Evolutionary conservation across 2,888 invertebrate species (phyloP).

Genomic region (Caenorhabditis afra): DNA sequence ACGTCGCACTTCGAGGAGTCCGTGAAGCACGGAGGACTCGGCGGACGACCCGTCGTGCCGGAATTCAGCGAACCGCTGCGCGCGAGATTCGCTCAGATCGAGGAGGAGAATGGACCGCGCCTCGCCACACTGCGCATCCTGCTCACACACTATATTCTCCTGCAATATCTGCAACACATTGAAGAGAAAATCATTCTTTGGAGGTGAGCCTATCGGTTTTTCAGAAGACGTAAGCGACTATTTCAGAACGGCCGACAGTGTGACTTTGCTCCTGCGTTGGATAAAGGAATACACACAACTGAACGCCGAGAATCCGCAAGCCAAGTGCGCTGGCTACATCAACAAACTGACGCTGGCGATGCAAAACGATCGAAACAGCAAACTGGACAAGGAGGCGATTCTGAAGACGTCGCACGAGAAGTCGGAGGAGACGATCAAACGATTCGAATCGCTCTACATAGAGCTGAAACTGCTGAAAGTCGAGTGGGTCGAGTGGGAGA

Average conservation of each 20-base stretch:
- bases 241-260: constrained; percentile 71
- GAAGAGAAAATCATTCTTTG: constrained; percentile 73
- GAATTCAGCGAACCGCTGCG: constrained; percentile 74
- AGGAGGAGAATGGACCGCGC: constrained; percentile 71
- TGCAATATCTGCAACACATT: constrained; percentile 73
- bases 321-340: constrained; percentile 64
- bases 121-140: constrained; percentile 71
- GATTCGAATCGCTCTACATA: constrained; percentile 56
- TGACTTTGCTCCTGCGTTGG: constrained; percentile 74
- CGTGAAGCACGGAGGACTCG: constrained; percentile 65
- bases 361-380: constrained; percentile 52
- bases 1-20: constrained; percentile 60
- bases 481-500: constrained; percentile 69
- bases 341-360: constrained; percentile 54
- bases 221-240: no score
- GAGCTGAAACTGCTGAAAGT: constrained; percentile 60
- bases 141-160: constrained; percentile 72
- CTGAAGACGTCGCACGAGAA: constrained; percentile 50
- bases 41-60: constrained; percentile 67
- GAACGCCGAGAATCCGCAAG: constrained; percentile 71
- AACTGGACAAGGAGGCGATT: constrained; percentile 65
- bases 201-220: constrained; percentile 35
- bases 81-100: constrained; percentile 68
- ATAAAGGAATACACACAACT: constrained; percentile 73
- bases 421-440: constrained; percentile 51